Percentiles rank a stretch among this genome's conserved stretches.
Evolutionary conservation across 30 jellyfish, hydroid and myxozoan genomes (phyloP).

Genomic region (Hydractinia symbiolongicarpus): DNA sequence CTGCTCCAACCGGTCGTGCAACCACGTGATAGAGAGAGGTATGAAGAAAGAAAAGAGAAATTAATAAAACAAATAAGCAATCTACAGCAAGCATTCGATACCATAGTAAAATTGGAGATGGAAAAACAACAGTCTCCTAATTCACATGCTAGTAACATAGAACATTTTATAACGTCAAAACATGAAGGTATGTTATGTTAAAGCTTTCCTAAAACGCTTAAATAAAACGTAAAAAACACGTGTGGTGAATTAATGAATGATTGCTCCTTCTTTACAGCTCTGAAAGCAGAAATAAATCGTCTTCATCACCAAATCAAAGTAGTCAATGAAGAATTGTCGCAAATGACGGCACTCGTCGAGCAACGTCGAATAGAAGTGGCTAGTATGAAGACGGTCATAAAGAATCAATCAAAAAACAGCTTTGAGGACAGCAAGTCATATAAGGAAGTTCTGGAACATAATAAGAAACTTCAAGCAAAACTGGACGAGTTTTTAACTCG

Average conservation of each 20-base stretch:
- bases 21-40: no score
- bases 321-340: not conserved
- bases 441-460: not conserved
- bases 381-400: not conserved
- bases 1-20: not conserved
- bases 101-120: no score
- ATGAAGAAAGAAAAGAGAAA: no score
- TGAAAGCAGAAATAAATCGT: not conserved
- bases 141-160: no score
- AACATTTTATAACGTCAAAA: no score
- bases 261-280: not conserved
- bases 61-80: no score
- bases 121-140: no score
- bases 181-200: no score
- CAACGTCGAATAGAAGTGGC: conserved; percentile 5
- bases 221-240: no score
- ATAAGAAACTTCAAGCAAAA: not conserved
- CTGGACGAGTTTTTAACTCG: not conserved
- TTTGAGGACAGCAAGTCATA: not conserved
- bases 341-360: not conserved
- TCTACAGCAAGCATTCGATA: no score
- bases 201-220: no score
- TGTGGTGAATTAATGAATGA: no score
- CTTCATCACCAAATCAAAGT: not conserved
- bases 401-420: not conserved